Conservation (phyloP, 2,888 invertebrate genomes). For the Synergus gifuensis region DNA sequence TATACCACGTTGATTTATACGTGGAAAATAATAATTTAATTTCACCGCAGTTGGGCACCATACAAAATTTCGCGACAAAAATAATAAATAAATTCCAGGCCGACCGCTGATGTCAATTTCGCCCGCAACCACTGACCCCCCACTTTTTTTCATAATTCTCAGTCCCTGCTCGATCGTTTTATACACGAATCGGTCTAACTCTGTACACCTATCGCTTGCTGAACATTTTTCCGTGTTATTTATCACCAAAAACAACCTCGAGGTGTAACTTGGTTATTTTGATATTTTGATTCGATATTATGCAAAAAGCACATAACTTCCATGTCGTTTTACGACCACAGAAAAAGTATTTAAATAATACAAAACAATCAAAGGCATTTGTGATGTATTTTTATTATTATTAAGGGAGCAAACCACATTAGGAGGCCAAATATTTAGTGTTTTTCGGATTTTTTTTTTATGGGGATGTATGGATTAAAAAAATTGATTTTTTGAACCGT, state of each 20-base stretch:
- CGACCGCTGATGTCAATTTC: conserved; percentile 66
- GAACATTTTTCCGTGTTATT: conserved; percentile 30
- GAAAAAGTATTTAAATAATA: neutral
- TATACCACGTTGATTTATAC: conserved; percentile 72
- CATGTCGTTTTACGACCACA: neutral
- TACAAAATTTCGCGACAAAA: conserved; percentile 77
- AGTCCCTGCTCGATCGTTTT: conserved; percentile 23
- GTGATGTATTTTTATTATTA: no score
- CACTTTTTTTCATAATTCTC: conserved; percentile 19
- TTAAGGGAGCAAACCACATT: no score
- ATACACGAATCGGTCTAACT: conserved; percentile 22
- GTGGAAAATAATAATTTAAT: conserved; percentile 78
- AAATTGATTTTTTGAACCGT: no score
- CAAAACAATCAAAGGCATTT: no score
- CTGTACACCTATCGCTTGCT: neutral
- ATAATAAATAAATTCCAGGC: conserved; percentile 75
- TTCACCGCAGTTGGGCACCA: conserved; percentile 75
- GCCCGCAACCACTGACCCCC: conserved; percentile 52
- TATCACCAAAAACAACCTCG: neutral
- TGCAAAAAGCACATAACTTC: neutral
- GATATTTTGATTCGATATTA: conserved; percentile 14
- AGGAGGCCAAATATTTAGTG: no score
- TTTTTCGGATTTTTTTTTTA: no score
- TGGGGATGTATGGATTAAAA: no score
- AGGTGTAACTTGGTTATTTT: conserved; percentile 6